Conservation (phyloP, 2,888 invertebrate genomes). For the Melieria omissa region DNA sequence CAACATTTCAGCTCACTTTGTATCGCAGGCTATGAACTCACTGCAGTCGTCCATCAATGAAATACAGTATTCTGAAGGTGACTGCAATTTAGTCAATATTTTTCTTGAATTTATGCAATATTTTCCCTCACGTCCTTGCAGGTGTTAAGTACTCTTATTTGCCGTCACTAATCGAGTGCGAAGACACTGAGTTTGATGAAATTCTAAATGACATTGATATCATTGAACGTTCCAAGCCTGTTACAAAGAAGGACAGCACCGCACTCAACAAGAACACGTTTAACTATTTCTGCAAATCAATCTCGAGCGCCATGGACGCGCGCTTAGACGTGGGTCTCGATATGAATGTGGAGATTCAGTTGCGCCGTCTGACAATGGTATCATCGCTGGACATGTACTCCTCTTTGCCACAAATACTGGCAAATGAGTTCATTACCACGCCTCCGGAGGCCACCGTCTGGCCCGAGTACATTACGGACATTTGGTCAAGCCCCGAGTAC, state of each 20-base stretch:
- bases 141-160: conserved; percentile 67
- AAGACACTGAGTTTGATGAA: conserved; percentile 85
- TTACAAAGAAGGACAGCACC: conserved; percentile 69
- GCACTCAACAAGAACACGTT: conserved; percentile 63
- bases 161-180: conserved; percentile 81
- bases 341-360: conserved; percentile 78
- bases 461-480: conserved; percentile 66
- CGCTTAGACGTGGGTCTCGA: conserved; percentile 85
- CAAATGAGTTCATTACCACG: conserved; percentile 61
- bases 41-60: conserved; percentile 42
- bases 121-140: conserved; percentile 12
- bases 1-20: conserved; percentile 43
- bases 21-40: conserved; percentile 44
- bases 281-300: conserved; percentile 67
- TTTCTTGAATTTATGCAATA: conserved; percentile 10
- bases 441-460: conserved; percentile 64
- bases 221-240: conserved; percentile 71
- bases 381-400: conserved; percentile 68
- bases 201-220: conserved; percentile 78
- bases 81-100: conserved; percentile 12
- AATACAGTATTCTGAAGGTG: conserved; percentile 45
- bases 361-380: conserved; percentile 76
- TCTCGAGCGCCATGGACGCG: conserved; percentile 79
- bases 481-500: conserved; percentile 70
- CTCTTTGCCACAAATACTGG: conserved; percentile 63